Base-by-base conservation (phyloP, 2,113 vertebrate species). In the Oncorhynchus kisutch region DNA sequence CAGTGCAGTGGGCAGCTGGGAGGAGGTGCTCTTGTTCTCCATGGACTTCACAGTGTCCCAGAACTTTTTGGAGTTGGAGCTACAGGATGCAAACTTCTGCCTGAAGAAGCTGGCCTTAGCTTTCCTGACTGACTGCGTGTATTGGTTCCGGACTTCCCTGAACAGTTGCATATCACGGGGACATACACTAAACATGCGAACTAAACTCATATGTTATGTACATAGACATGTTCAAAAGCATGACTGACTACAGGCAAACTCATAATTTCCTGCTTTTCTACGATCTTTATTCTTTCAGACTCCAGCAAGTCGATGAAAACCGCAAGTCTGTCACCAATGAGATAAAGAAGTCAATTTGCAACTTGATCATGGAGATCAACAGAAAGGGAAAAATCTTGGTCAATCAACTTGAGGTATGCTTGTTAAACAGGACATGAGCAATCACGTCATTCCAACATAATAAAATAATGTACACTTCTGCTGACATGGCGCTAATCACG, bases 271-370 rank as follows among this genome's bases (percentile, higher is more conserved):
- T 24, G 5, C 5, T 24, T 62, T 22, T 62, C 59, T 24, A 9
- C 59, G 22, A 8, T 74, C 8, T 57, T 16, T 18, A 29, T 49
- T 57, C 18, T 16, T 65, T 27, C 87, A 99, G 98, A 88, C 96
- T 99, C 81, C 95, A 96, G 80, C 96, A 99, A 87, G 96, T 99
- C 66, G 98, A 98, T 84, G 97, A 98, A 88, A 99, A 99, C 88
- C 96, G 97, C 71, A 98, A 97, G 72, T 90, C 94, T 20, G 97
- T 99, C 75, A 96, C 98, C 57, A 97, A 98, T 82, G 97, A 99
- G 87, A 98, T 99, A 80, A 99, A 98, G 92, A 97, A 98, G 88
- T 96, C 97, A 66, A 97, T 99, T 85, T 99, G 97, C 89, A 97
- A 95, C 45, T 77, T 99, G 78, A 98, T 99, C 85, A 96, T 99